Percentiles rank a stretch among this genome's conserved stretches.
phyloP scores from a whole-genome alignment of 2,113 vertebrate species.

The Oreotragus oreotragus region DNA sequence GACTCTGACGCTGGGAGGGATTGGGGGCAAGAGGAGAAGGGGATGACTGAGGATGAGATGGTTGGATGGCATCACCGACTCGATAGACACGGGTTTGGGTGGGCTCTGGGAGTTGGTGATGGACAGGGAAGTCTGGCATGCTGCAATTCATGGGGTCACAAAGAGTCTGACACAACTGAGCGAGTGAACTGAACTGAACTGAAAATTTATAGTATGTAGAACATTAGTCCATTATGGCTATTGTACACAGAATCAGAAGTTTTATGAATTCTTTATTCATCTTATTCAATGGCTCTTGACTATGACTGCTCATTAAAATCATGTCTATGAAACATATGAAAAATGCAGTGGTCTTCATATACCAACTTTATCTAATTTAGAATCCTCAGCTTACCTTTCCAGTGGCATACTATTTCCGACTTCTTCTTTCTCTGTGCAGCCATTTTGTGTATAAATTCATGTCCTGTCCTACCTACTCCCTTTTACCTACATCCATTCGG shows the following conservation, averaged over 20 bases:
- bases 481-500: background rate
- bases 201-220: background rate
- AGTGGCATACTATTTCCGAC: background rate
- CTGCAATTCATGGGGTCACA: too few species aligned
- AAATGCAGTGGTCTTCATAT: background rate
- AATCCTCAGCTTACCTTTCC: background rate
- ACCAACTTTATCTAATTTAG: background rate
- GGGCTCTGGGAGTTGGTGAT: accelerated
- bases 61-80: too few species aligned
- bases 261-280: background rate
- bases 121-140: too few species aligned
- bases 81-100: too few species aligned
- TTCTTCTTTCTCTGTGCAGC: background rate
- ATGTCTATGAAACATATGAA: background rate
- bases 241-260: background rate
- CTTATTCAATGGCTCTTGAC: background rate
- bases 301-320: background rate
- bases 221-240: background rate
- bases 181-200: too few species aligned
- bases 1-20: too few species aligned
- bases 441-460: background rate
- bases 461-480: background rate
- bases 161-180: too few species aligned
- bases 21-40: too few species aligned
- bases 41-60: too few species aligned